Percentiles rank a stretch among this genome's conserved stretches.
Conservation (phyloP, 2,888 invertebrate genomes). For the Conomelus anceps region DNA sequence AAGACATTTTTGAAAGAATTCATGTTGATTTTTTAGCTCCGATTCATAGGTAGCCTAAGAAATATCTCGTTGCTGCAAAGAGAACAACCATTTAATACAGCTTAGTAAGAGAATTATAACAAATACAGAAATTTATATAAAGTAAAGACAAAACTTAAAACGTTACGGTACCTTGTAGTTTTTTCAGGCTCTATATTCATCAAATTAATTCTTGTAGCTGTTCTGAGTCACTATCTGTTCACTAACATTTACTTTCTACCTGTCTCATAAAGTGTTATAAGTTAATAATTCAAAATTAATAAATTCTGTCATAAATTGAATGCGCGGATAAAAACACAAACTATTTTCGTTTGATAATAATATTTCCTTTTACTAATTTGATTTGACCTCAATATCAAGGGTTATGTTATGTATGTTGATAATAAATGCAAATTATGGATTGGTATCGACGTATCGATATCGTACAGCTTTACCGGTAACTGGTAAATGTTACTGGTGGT, state of each 20-base stretch:
- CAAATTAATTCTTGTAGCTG: background rate
- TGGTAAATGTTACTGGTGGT: no score
- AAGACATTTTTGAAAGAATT: no score
- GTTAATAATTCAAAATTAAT: background rate
- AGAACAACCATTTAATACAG: no score
- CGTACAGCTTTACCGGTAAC: no score
- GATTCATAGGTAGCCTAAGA: no score
- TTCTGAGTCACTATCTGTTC: no score
- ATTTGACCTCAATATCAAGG: background rate
- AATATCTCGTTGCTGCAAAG: no score
- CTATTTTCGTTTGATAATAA: background rate
- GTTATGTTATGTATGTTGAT: background rate
- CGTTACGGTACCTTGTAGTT: background rate
- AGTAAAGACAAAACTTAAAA: background rate
- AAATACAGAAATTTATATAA: no score
- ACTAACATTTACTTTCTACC: no score
- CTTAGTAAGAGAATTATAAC: no score
- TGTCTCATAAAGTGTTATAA: no score
- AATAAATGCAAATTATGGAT: background rate
- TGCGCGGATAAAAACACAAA: background rate
- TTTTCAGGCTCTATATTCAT: background rate
- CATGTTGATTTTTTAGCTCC: no score
- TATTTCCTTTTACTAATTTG: background rate
- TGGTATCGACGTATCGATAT: background rate
- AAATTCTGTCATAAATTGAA: background rate